These are phyloP conservation scores for Nephotettix cincticeps DNA, from an alignment of 1,140 invertebrate genomes.

Conservation along the genomic window DNA sequence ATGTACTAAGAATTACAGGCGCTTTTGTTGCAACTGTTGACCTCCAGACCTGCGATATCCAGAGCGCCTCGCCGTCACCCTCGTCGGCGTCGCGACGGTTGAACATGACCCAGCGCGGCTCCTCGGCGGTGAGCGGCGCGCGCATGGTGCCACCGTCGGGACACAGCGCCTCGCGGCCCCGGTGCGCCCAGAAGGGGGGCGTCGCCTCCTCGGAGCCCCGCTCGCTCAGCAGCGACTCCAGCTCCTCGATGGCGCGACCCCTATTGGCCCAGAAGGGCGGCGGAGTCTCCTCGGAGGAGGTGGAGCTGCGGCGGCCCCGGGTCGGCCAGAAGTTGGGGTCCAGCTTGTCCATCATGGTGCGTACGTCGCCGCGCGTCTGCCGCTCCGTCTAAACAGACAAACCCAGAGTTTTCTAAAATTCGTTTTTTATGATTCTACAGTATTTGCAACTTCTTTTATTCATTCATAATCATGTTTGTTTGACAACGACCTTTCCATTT, in stretches of 20 bases:
- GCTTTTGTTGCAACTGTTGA: too few relatives aligned
- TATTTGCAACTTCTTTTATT: too few relatives aligned
- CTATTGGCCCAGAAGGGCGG: conserved; percentile 30
- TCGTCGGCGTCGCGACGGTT: conserved; percentile 27
- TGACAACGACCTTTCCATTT: too few relatives aligned
- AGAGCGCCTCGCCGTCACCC: conserved; percentile 12
- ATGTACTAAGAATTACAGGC: too few relatives aligned
- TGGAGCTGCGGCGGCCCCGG: conserved; percentile 26
- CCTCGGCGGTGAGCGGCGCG: conserved; percentile 30
- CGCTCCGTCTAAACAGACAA: conserved; percentile 2
- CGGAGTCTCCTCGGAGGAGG: conserved; percentile 5
- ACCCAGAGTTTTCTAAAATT: too few relatives aligned
- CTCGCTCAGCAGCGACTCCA: conserved; percentile 5
- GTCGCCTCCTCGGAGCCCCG: neutral
- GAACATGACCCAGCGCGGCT: conserved; percentile 33
- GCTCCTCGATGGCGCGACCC: conserved; percentile 12
- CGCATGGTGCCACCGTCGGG: conserved; percentile 25
- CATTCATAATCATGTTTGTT: too few relatives aligned
- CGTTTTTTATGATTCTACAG: too few relatives aligned
- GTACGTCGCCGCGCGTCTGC: conserved; percentile 30
- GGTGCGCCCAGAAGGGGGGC: conserved; percentile 28
- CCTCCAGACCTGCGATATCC: conserved; percentile 15
- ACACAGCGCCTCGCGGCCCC: conserved; percentile 10
- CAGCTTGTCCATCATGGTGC: conserved; percentile 31
- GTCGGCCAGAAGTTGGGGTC: conserved; percentile 37